These are phyloP conservation scores for Hirundichthys speculiger DNA, from an alignment of 2,113 vertebrate genomes.

Conservation along the genomic window DNA sequence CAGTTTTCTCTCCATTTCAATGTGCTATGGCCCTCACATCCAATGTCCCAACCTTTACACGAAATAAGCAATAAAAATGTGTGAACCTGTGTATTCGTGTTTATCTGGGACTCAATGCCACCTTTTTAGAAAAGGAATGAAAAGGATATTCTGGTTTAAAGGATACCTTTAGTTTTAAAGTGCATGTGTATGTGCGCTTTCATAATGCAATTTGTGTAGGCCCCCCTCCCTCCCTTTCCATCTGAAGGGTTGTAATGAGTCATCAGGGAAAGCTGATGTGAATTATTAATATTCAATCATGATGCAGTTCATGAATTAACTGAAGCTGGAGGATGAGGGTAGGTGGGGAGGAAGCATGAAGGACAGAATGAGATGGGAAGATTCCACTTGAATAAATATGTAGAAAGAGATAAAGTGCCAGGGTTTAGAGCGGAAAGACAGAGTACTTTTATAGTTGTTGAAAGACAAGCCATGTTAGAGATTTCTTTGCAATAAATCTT, in stretches of 20 bases:
- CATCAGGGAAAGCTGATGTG: conserved; percentile 80
- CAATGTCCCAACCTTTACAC: conserved; percentile 11
- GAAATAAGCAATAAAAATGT: conserved; percentile 45
- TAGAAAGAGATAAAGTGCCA: conserved; percentile 15
- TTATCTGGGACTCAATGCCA: conserved; percentile 23
- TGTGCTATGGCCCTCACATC: conserved; percentile 32
- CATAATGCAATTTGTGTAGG: conserved; percentile 45
- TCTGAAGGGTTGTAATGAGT: conserved; percentile 80
- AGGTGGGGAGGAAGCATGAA: conserved; percentile 22
- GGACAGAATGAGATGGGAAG: conserved; percentile 34
- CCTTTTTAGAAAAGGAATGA: conserved; percentile 19
- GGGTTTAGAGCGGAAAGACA: conserved; percentile 12
- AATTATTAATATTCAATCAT: conserved; percentile 84
- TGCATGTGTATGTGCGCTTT: neutral
- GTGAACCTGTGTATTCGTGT: conserved; percentile 32
- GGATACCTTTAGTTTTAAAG: conserved; percentile 16
- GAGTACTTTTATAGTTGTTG: conserved; percentile 10
- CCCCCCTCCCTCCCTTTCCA: conserved; percentile 40
- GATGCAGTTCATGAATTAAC: conserved; percentile 77
- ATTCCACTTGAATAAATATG: conserved; percentile 38
- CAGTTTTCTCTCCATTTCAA: conserved; percentile 33
- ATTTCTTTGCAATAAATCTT: conserved; percentile 12
- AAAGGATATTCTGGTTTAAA: conserved; percentile 23
- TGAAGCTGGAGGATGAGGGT: conserved; percentile 46
- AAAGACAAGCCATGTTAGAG: conserved; percentile 12